Conservation (phyloP, 2,888 invertebrate species). For the Folsomia manolachei region DNA sequence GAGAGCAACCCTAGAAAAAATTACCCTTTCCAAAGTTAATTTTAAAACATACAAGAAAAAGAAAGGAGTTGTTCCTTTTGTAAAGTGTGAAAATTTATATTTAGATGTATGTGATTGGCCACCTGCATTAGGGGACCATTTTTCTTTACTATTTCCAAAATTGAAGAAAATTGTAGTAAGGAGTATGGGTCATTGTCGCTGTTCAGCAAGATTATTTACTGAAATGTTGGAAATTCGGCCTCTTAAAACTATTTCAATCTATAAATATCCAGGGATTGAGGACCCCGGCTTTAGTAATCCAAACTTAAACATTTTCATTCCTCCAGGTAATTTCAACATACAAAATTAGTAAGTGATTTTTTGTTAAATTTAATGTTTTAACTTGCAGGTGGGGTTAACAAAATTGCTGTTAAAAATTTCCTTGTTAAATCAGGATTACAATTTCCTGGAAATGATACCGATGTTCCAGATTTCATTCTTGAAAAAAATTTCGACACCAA, state of each 20-base stretch:
- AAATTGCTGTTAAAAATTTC: neutral
- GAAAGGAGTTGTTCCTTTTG: neutral
- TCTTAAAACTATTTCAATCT: neutral
- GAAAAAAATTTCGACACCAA: neutral
- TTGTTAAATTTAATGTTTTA: too few species aligned
- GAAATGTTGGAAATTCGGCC: conserved; percentile 1
- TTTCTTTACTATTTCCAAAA: neutral
- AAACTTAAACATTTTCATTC: neutral
- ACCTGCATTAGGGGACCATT: neutral
- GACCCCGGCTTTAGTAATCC: neutral
- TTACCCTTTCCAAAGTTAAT: conserved; percentile 5
- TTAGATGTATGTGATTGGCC: conserved; percentile 12
- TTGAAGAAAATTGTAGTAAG: conserved; percentile 1
- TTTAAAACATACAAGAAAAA: neutral
- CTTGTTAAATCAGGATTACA: neutral
- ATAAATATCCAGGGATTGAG: neutral
- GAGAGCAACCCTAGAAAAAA: neutral
- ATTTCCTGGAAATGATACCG: neutral
- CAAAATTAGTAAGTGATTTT: too few species aligned
- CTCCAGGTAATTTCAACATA: too few species aligned
- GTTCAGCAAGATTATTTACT: neutral
- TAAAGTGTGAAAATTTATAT: conserved; percentile 3
- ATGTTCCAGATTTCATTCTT: conserved; percentile 14
- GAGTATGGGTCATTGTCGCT: neutral
- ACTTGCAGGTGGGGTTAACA: neutral